These are phyloP conservation scores for Furcifer pardalis DNA, from an alignment of 2,797 vertebrate genomes.

Conservation along the genomic window DNA sequence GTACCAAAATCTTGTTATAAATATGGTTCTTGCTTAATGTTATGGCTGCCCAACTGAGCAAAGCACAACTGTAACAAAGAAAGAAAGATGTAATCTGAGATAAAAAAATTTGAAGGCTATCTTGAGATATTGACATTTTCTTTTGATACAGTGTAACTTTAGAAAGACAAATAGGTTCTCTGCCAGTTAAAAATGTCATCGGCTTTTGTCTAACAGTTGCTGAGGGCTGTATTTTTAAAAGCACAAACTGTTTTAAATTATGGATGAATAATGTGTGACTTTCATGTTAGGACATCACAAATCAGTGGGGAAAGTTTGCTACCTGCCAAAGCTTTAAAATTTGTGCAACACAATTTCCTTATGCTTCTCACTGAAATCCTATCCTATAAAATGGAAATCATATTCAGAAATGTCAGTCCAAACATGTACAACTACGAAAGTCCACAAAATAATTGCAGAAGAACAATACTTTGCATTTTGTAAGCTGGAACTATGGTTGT, in stretches of 20 bases:
- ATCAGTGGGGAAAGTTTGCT: constrained; percentile 30
- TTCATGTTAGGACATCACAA: constrained; percentile 42
- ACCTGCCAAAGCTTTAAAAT: constrained; percentile 35
- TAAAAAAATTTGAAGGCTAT: constrained; percentile 2
- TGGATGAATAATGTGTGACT: constrained; percentile 28
- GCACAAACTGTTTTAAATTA: constrained; percentile 54
- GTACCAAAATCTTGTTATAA: neutral
- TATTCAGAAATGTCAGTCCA: neutral
- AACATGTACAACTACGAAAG: constrained; percentile 17
- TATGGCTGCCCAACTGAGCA: neutral
- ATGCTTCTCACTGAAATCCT: constrained; percentile 3
- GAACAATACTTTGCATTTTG: neutral
- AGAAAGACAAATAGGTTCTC: constrained; percentile 48
- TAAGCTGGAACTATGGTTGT: constrained; percentile 19
- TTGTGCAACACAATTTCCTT: constrained; percentile 36
- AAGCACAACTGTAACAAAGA: neutral
- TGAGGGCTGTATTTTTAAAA: constrained; percentile 50
- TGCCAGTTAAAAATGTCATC: constrained; percentile 57
- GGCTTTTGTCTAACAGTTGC: constrained; percentile 57
- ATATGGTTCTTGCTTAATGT: neutral
- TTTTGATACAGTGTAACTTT: constrained; percentile 33
- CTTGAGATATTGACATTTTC: neutral
- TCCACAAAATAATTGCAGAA: neutral
- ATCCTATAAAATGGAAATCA: constrained; percentile 18
- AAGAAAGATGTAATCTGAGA: neutral